A percentile compares a stretch with the other conserved stretches of the same genome.
Conservation (phyloP, 1,140 invertebrate species). For the Orius insidiosus region DNA sequence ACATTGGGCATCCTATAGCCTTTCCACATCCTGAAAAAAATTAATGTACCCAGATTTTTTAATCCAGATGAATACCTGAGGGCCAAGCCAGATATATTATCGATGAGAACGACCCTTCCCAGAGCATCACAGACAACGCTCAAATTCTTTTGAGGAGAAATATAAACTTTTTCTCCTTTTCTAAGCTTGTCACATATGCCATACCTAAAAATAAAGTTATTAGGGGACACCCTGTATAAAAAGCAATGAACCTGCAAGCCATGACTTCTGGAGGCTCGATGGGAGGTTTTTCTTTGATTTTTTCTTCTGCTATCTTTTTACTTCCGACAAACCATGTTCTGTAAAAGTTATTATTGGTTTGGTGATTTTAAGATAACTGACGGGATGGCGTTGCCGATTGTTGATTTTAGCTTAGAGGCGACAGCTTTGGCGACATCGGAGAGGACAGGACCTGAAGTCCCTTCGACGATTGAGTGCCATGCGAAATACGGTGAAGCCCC, state of each 20-base stretch:
- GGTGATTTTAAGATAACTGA: constrained; percentile 36
- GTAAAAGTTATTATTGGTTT: constrained; percentile 10
- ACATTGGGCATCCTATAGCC: constrained; percentile 82
- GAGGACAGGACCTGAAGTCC: constrained; percentile 49
- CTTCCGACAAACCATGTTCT: constrained; percentile 40
- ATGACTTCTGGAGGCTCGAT: constrained; percentile 43
- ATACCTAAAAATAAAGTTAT: constrained; percentile 33
- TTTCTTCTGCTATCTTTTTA: constrained; percentile 25
- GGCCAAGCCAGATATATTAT: constrained; percentile 58
- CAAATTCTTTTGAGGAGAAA: constrained; percentile 64
- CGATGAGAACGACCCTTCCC: constrained; percentile 70
- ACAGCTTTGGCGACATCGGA: constrained; percentile 78
- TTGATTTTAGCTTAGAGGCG: constrained; percentile 69
- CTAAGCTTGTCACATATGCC: constrained; percentile 61
- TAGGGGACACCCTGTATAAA: too few species aligned
- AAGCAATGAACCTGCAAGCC: constrained; percentile 31
- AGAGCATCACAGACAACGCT: constrained; percentile 70
- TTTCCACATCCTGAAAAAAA: constrained; percentile 24
- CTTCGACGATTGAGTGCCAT: constrained; percentile 80
- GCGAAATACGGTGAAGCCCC: constrained; percentile 70
- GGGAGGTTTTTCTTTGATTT: constrained; percentile 26
- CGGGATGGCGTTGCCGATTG: constrained; percentile 54
- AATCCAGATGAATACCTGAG: too few species aligned
- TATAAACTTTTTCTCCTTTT: constrained; percentile 46
- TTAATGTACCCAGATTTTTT: too few species aligned